Conservation (phyloP, 2,797 vertebrate species). For the Cottoperca gobio region DNA sequence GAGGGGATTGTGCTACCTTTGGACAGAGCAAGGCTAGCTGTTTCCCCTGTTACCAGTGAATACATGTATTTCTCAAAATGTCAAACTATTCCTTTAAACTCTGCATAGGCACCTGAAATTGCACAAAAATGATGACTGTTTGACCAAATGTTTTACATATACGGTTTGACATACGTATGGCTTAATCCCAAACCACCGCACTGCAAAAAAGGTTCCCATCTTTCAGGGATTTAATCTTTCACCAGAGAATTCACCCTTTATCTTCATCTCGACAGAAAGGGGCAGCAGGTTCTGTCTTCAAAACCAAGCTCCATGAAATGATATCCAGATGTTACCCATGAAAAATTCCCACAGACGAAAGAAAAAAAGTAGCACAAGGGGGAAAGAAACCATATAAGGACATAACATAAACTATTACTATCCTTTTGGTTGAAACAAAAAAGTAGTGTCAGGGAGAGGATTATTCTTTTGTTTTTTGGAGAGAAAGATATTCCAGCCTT, state of each 20-base stretch:
- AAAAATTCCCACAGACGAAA: conserved; percentile 34
- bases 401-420: conserved; percentile 15
- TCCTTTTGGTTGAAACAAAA: neutral
- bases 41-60: too few relatives aligned
- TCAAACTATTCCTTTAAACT: too few relatives aligned
- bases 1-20: neutral
- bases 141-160: neutral
- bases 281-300: conserved; percentile 29
- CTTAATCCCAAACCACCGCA: neutral
- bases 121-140: neutral
- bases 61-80: too few relatives aligned
- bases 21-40: too few relatives aligned
- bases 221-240: conserved; percentile 15
- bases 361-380: conserved; percentile 1
- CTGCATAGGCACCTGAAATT: neutral
- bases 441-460: neutral
- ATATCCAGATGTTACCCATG: conserved; percentile 63
- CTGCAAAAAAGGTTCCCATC: neutral
- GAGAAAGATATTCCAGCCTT: neutral
- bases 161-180: neutral
- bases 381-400: conserved; percentile 18
- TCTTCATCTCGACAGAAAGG: conserved; percentile 15
- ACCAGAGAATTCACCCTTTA: conserved; percentile 11
- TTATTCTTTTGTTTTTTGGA: neutral
- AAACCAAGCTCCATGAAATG: conserved; percentile 39